Base-by-base conservation (phyloP, 2,797 vertebrate species). In the Hyperoplus immaculatus region DNA sequence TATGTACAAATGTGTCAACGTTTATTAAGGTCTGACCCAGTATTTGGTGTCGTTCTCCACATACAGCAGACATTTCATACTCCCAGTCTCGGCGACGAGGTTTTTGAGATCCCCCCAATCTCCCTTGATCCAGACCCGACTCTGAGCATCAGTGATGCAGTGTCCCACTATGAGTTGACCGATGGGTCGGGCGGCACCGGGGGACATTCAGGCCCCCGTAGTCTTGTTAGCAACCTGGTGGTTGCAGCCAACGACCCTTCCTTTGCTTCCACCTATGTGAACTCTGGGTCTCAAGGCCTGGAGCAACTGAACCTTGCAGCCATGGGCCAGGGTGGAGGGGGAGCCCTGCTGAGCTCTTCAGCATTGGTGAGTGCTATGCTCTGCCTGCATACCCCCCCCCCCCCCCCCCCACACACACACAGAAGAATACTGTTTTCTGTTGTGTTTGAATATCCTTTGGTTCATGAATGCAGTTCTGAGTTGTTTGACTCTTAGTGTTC, bases 101-200 rank as follows among this genome's bases (percentile, higher is more conserved):
- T 97, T 41, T 98, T 98, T 82, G 97, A 98, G 94, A 97, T 98
- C 12, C 97, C 97, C 0, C 97, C 97, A 8, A 98, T 98, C 78
- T 96, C 97, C 3, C 95, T 98, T 47, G 97, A 97, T 69, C 95
- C 97, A 2, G 97, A 97, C 87, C 93, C 96, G 0, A 93, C 96
- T 8, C 90, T 97, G 70, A 95, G 95, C 41, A 96, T 97, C 65
- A 91, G 92, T 0, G 97, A 97, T 73, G 96, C 96, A 2, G 97
- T 97, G 80, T 96, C 96, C 41, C 97, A 97, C 86, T 98, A 96
- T 41, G 96, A 97, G 77, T 82, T 98, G 85, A 92, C 89, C 0
- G 92, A 92, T 36, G 90, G 90, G 45, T 94, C 90, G 1, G 90
- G 88, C 0, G 82, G 78, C n/a, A 47, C 83, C 5, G 90, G 82